phyloP scores from a whole-genome alignment of 2,113 vertebrate species.

The Potamarius usumacintae region DNA sequence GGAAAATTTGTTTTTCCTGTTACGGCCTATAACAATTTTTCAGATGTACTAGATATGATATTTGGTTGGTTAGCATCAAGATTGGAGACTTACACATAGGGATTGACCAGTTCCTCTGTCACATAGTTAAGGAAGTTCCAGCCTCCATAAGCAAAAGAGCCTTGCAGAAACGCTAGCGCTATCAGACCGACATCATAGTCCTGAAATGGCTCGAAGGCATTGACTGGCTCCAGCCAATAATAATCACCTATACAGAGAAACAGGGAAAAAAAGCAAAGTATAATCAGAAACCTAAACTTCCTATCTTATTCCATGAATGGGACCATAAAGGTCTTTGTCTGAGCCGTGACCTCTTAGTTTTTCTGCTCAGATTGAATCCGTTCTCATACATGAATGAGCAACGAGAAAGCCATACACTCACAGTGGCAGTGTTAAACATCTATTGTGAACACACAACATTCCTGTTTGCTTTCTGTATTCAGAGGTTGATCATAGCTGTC shows the following conservation, averaged over 20 bases:
- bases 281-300: background rate
- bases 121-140: constrained; percentile 97
- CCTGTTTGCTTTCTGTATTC: constrained; percentile 21
- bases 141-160: constrained; percentile 90
- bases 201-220: constrained; percentile 86
- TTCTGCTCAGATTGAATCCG: background rate
- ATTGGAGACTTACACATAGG: constrained; percentile 78
- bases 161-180: constrained; percentile 87
- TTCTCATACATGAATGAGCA: background rate
- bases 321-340: background rate
- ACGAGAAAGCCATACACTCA: background rate
- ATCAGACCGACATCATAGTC: constrained; percentile 84
- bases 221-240: constrained; percentile 87
- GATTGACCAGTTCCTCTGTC: constrained; percentile 90
- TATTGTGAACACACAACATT: constrained; percentile 24
- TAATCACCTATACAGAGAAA: constrained; percentile 76
- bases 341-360: background rate
- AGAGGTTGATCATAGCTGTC: constrained; percentile 49
- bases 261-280: background rate
- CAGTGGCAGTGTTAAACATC: background rate
- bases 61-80: background rate
- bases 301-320: background rate
- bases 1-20: background rate
- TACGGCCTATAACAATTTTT: background rate
- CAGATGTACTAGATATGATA: background rate